A percentile compares a stretch with the other conserved stretches of the same genome.
Conservation (phyloP, 1,140 invertebrate genomes). For the Coelopa frigida region DNA sequence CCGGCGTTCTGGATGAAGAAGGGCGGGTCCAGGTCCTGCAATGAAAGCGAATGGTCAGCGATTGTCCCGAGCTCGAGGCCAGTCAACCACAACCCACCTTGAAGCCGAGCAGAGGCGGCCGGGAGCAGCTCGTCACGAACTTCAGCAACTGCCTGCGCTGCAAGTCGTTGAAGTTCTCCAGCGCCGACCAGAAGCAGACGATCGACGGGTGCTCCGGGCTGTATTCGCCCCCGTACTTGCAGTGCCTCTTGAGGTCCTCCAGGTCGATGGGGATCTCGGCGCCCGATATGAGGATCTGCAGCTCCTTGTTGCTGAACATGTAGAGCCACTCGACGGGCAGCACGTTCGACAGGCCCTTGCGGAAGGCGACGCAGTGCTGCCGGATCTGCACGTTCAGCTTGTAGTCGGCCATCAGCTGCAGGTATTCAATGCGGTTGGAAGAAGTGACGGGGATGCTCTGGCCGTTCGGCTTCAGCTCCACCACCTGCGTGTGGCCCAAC, state of each 20-base stretch:
- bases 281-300: slow-evolving; percentile 91
- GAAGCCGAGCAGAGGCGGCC: slow-evolving; percentile 94
- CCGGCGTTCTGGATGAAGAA: slow-evolving; percentile 93
- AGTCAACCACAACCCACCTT: slow-evolving; percentile 55
- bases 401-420: slow-evolving; percentile 92
- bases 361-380: slow-evolving; percentile 77
- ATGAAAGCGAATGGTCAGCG: slow-evolving; percentile 4
- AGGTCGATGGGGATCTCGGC: slow-evolving; percentile 88
- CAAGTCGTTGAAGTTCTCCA: slow-evolving; percentile 73
- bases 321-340: slow-evolving; percentile 85
- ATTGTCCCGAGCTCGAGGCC: no score
- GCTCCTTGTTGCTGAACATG: slow-evolving; percentile 91
- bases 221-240: slow-evolving; percentile 81
- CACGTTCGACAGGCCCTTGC: slow-evolving; percentile 80
- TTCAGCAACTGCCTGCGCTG: slow-evolving; percentile 84
- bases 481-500: slow-evolving; percentile 79
- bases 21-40: slow-evolving; percentile 82
- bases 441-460: slow-evolving; percentile 82
- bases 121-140: slow-evolving; percentile 95
- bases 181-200: slow-evolving; percentile 75
- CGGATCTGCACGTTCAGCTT: slow-evolving; percentile 89
- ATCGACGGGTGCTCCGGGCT: slow-evolving; percentile 69
- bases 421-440: slow-evolving; percentile 91
- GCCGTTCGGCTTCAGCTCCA: slow-evolving; percentile 87
- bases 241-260: slow-evolving; percentile 76